A percentile compares a stretch with the other conserved stretches of the same genome.
Evolutionary conservation across 2,113 vertebrate species (phyloP).

Genomic region (Aphyosemion australe): DNA sequence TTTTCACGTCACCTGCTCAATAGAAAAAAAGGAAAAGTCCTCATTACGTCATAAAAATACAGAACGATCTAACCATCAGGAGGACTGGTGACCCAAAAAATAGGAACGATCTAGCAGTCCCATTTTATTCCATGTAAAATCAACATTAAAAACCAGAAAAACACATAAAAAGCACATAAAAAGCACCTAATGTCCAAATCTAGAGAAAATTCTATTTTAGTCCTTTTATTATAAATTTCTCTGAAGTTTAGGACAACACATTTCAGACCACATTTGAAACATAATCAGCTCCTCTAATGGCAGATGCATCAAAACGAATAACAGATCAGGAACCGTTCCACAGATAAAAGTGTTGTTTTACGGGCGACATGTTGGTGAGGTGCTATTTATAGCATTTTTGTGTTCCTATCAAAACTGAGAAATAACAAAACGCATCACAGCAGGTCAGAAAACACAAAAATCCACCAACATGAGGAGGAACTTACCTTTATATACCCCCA

Average conservation of each 20-base stretch:
- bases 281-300: neutral
- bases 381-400: neutral
- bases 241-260: neutral
- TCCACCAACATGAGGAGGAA: neutral
- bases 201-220: no score
- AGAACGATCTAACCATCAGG: neutral
- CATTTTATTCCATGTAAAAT: no score
- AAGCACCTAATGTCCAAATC: no score
- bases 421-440: neutral
- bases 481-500: slow-evolving; percentile 99
- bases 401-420: neutral
- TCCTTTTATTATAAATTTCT: neutral
- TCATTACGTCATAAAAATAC: slow-evolving; percentile 2
- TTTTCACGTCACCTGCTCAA: neutral
- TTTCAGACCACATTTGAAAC: neutral
- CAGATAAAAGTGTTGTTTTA: slow-evolving; percentile 20
- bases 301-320: slow-evolving; percentile 21
- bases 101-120: neutral
- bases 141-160: no score
- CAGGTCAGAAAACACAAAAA: neutral
- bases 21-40: slow-evolving; percentile 1
- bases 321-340: slow-evolving; percentile 1
- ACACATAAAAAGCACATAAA: neutral
- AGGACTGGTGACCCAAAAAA: slow-evolving; percentile 19
- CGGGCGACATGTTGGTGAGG: neutral